Base-by-base conservation (phyloP, 2,888 invertebrate species). In the Leucoma salicis region DNA sequence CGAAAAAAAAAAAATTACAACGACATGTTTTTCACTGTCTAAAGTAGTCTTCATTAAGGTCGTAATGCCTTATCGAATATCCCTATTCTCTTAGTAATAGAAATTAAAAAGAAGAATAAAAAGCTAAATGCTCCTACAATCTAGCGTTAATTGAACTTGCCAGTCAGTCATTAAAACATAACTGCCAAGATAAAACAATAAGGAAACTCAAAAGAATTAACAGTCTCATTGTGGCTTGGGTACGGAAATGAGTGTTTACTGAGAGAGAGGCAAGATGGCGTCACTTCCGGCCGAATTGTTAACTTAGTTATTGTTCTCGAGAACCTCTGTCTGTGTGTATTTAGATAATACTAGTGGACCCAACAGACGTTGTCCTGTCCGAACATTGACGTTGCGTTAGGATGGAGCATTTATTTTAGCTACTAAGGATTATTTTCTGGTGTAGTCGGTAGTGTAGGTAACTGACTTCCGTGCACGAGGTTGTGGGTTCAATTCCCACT, bases 171-270 rank as follows among this genome's bases (percentile, higher is more conserved):
- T 4, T 27, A 27, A 29, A 29, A 29, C 32, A 33, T 31, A 12
- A 35, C 16, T 18, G 4, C 2, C 11, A 13, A 32, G 21, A 31
- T 27, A 25, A 39, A 31, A 43, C 25, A 46, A 57, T 43, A 47
- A 47, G 36, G 42, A 44, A 37, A 18, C 37, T 34, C 16, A 13
- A 33, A 48, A 46, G 42, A 53, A 50, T 50, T 38, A 44, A 43
- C 15, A 13, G 41, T 13, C 39, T 45, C 32, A 51, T 51, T 54
- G 49, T 59, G 35, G 24, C 21, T 31, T 32, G 45, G 35, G 35
- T n/a, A 49, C 53, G 70, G 71, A 70, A 67, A 69, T 70, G 43
- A 54, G 45, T 57, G 51, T 54, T 61, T 57, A 57, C 50, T 55
- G 42, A 42, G 43, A 42, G 39, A 53, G 52, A 58, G 57, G 46